Base-by-base conservation (phyloP, 2,113 vertebrate genomes). In the Eublepharis macularius region DNA sequence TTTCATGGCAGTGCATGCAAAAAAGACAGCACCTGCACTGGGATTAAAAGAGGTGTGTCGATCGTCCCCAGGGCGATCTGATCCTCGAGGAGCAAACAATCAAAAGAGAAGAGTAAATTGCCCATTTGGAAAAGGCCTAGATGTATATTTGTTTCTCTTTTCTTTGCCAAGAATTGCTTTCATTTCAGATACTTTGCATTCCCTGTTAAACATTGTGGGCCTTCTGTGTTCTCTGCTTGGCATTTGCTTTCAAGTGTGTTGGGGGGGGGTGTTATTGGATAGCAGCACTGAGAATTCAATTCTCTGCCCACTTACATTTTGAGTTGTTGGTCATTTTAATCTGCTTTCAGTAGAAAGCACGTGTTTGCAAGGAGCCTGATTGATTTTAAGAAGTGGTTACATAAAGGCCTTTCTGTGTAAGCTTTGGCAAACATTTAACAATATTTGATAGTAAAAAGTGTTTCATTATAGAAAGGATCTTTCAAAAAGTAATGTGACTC, bases 241-340 rank as follows among this genome's bases (percentile, higher is more conserved):
- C 1, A 0, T 21, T 88, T 92, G 51, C 16, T 76, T 90, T 29
- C 39, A 41, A 45, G 26, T 43, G 41, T 91, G 2, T 57, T 14
- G n/a, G n/a, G n/a, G n/a, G n/a, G n/a, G n/a, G n/a, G n/a, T 4
- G 43, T 32, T 69, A 45, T 36, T 87, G 41, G 4, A 69, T 66
- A 34, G 36, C n/a, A 83, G 45, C 17, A 45, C 3, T 45, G 87
- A 86, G 36, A 91, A 87, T 81, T 29, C 2, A 49, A 4, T 51
- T 88, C 6, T 36, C 8, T 86, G 13, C 49, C 87, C 57, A 6
- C 3, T 84, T 87, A 24, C 7, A 8, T 10, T 2, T 2, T 70
- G 6, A 68, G 68, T 14, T 17, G 54, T 32, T 21, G 1, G 82
- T 76, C 17, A 72, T 72, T 65, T 73, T 72, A 66, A 13, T 60